Percentiles rank a stretch among this genome's conserved stretches.
Conservation (phyloP, 2,797 vertebrate genomes). For the Micrastur ruficollis region DNA sequence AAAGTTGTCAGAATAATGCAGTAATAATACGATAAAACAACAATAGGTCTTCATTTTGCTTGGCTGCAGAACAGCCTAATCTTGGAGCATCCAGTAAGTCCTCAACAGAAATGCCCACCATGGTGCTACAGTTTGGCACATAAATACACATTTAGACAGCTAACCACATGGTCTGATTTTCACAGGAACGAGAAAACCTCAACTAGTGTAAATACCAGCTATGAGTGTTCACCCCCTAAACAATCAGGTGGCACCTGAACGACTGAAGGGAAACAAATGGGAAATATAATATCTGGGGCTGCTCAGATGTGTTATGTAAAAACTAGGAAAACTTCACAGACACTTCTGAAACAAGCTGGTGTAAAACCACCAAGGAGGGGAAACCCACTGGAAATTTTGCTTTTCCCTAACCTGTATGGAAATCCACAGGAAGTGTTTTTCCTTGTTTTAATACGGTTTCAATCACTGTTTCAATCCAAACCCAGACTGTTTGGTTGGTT, state of each 20-base stretch:
- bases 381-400: accelerated
- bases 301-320: accelerated
- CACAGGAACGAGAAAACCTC: neutral
- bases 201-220: accelerated
- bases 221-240: accelerated
- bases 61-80: neutral
- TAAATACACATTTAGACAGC: accelerated
- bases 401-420: neutral
- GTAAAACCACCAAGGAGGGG: neutral
- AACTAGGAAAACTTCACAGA: neutral
- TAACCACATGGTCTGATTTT: neutral
- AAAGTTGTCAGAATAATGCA: neutral
- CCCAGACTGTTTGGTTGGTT: no score
- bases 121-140: neutral
- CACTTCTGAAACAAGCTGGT: neutral
- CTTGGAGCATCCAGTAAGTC: neutral
- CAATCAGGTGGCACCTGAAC: accelerated
- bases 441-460: neutral
- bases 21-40: neutral
- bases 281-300: accelerated
- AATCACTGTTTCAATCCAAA: neutral
- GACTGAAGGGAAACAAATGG: neutral
- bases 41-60: neutral
- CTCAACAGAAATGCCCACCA: accelerated
- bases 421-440: neutral